Evolutionary conservation across 2,797 vertebrate genomes (phyloP).

Genomic region (Pseudotriccus pelzelni): DNA sequence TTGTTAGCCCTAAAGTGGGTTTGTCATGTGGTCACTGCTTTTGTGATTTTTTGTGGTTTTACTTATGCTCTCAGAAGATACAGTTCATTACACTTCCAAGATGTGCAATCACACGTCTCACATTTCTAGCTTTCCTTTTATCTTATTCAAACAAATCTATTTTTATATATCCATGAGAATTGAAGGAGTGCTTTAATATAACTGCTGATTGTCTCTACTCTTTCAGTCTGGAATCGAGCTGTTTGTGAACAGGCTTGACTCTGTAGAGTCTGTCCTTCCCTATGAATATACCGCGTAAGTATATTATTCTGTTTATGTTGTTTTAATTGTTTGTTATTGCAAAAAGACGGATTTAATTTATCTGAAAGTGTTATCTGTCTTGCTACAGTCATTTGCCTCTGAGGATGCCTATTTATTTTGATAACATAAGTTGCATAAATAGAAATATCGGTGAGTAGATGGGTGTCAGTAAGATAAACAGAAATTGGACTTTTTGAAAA

Average conservation of each 20-base stretch:
- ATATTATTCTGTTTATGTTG: background rate
- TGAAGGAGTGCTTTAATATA: background rate
- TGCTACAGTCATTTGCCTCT: background rate
- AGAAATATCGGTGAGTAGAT: background rate
- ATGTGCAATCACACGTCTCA: background rate
- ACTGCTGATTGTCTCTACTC: slow-evolving; percentile 48
- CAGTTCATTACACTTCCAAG: background rate
- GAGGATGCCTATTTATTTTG: background rate
- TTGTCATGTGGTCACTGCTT: background rate
- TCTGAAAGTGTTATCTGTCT: background rate
- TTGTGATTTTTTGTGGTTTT: background rate
- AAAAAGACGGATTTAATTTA: background rate
- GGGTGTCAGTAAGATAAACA: background rate
- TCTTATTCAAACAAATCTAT: background rate
- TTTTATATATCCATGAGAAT: background rate
- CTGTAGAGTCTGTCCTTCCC: slow-evolving; percentile 93
- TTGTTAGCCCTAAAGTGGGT: background rate
- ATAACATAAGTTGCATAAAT: background rate
- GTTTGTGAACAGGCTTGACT: slow-evolving; percentile 94
- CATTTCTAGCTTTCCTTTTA: background rate
- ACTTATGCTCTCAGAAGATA: background rate
- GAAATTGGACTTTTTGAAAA: background rate
- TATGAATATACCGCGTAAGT: slow-evolving; percentile 95
- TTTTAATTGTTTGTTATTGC: background rate
- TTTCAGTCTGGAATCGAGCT: slow-evolving; percentile 87